Percentiles rank a stretch among this genome's conserved stretches.
Conservation (phyloP, 2,888 invertebrate species). For the Agonum fuliginosum region DNA sequence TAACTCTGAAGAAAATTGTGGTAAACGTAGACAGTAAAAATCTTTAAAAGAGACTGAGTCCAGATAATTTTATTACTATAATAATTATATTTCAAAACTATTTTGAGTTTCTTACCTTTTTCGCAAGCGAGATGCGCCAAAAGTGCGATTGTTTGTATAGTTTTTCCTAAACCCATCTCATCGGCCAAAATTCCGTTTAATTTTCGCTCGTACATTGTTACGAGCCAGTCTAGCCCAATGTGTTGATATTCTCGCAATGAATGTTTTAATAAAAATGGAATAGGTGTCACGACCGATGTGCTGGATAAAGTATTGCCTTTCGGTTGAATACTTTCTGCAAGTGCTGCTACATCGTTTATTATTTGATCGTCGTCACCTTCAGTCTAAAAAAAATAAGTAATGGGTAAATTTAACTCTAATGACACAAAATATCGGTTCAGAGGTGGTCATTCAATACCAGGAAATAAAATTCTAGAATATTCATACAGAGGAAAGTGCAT, state of each 20-base stretch:
- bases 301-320: slow-evolving; percentile 98
- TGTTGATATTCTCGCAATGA: slow-evolving; percentile 96
- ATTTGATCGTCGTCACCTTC: slow-evolving; percentile 79
- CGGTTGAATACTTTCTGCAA: slow-evolving; percentile 97
- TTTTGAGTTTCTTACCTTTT: slow-evolving; percentile 73
- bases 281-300: slow-evolving; percentile 93
- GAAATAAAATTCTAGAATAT: too few relatives aligned
- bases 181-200: slow-evolving; percentile 97
- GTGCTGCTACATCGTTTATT: slow-evolving; percentile 93
- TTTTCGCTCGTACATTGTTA: slow-evolving; percentile 95
- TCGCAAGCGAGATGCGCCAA: slow-evolving; percentile 96
- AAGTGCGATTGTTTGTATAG: slow-evolving; percentile 96
- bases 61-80: too few relatives aligned
- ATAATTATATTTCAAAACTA: slow-evolving; percentile 19
- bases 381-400: slow-evolving; percentile 67
- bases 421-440: background rate
- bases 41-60: too few relatives aligned
- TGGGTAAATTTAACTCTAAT: background rate
- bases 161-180: slow-evolving; percentile 98
- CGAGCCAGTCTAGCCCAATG: slow-evolving; percentile 97
- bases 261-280: slow-evolving; percentile 95
- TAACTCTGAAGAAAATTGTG: too few relatives aligned
- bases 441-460: too few relatives aligned
- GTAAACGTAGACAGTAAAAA: too few relatives aligned
- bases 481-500: too few relatives aligned